Conservation (phyloP, 2,797 vertebrate species). For the Esox masquinongy region DNA sequence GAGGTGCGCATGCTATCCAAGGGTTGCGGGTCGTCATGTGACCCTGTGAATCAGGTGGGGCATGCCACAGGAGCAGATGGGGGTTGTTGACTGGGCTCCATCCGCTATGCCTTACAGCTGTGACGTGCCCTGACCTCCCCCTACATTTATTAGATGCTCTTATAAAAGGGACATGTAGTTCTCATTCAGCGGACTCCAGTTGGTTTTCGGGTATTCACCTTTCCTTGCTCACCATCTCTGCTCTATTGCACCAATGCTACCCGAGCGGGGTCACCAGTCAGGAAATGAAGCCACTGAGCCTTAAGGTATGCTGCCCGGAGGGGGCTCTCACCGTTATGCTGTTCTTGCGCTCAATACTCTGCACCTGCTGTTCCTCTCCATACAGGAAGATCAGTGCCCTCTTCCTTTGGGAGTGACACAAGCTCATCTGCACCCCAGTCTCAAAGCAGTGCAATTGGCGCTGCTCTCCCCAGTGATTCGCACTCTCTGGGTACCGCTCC, state of each 20-base stretch:
- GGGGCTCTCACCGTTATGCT: background rate
- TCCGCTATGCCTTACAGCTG: background rate
- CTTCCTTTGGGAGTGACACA: conserved; percentile 78
- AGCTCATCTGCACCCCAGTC: conserved; percentile 70
- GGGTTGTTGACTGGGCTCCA: conserved; percentile 12
- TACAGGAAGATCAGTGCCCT: conserved; percentile 80
- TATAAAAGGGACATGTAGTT: background rate
- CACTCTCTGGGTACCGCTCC: conserved; percentile 75
- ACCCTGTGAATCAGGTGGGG: conserved; percentile 30
- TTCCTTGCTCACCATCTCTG: background rate
- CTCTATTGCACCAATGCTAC: background rate
- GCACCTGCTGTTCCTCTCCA: conserved; percentile 53
- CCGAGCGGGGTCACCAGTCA: background rate
- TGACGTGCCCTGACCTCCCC: background rate
- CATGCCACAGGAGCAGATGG: conserved; percentile 48
- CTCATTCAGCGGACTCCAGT: background rate
- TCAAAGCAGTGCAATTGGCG: conserved; percentile 74
- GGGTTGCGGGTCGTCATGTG: conserved; percentile 40
- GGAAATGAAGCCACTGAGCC: background rate
- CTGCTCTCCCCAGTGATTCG: conserved; percentile 76
- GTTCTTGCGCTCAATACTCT: conserved; percentile 23
- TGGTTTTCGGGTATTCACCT: background rate
- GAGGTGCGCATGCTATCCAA: conserved; percentile 39
- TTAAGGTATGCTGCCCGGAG: background rate
- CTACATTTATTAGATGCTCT: conserved; percentile 5